phyloP scores from a whole-genome alignment of 2,888 invertebrate species.

The Cheilosia scutellata region DNA sequence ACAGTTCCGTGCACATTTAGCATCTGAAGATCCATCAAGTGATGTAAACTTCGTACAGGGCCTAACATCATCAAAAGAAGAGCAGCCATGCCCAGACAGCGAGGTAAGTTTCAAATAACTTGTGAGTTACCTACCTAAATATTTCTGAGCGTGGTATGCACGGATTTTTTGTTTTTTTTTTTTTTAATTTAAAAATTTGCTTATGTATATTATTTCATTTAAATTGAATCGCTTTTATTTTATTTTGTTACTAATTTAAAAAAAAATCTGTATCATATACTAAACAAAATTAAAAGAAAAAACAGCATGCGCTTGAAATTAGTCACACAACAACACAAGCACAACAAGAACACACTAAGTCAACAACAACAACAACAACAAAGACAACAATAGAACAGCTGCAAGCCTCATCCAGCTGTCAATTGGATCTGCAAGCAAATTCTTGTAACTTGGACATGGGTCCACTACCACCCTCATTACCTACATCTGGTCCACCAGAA shows the following conservation, averaged over 20 bases:
- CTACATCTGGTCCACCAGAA: conserved; percentile 62
- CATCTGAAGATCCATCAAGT: conserved; percentile 87
- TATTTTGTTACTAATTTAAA: conserved; percentile 39
- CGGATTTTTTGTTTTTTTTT: background rate
- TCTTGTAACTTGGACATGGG: conserved; percentile 28
- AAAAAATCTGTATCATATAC: conserved; percentile 45
- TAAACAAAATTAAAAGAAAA: conserved; percentile 43
- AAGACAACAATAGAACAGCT: conserved; percentile 69
- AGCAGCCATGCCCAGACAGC: conserved; percentile 81
- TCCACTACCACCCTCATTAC: conserved; percentile 62
- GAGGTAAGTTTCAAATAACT: conserved; percentile 80
- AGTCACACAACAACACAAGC: conserved; percentile 81
- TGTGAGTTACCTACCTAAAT: background rate
- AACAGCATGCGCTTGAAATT: conserved; percentile 80
- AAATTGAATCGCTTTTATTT: conserved; percentile 64
- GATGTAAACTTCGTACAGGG: conserved; percentile 84
- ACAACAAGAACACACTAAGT: conserved; percentile 76
- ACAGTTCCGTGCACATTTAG: conserved; percentile 90
- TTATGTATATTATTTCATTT: conserved; percentile 70
- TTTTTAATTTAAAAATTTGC: conserved; percentile 50
- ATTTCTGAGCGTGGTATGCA: conserved; percentile 26
- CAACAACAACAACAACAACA: conserved; percentile 77
- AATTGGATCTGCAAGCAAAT: conserved; percentile 46
- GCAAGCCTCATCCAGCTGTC: conserved; percentile 29
- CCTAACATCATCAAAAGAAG: conserved; percentile 80